Conservation (phyloP, 2,797 vertebrate genomes). For the Thaleichthys pacificus region DNA sequence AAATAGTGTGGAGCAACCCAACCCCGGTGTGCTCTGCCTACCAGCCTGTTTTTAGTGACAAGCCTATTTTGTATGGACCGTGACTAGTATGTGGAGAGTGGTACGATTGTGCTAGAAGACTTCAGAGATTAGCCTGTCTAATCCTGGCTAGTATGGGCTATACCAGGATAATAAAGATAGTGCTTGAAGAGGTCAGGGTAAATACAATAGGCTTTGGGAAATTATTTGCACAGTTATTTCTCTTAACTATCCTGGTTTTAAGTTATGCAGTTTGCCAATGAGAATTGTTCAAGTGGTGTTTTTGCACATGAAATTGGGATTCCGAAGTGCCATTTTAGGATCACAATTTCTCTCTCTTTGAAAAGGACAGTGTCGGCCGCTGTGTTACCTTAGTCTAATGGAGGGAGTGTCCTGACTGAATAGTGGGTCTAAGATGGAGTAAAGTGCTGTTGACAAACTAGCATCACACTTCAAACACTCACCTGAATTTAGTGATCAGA, state of each 20-base stretch:
- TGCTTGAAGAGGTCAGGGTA: background rate
- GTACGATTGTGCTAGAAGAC: background rate
- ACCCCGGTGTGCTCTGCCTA: background rate
- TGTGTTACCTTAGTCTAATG: background rate
- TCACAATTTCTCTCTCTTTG: background rate
- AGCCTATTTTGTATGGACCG: background rate
- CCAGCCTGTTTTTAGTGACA: background rate
- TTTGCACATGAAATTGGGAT: background rate
- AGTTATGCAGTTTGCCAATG: background rate
- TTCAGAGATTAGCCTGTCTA: background rate
- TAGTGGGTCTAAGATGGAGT: background rate
- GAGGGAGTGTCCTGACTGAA: background rate
- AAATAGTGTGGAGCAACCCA: background rate
- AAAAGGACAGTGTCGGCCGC: background rate
- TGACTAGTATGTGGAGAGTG: background rate
- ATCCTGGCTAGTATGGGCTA: background rate
- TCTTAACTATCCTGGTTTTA: background rate
- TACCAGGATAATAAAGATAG: too few relatives aligned
- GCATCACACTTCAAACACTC: background rate
- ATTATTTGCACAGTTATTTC: conserved; percentile 1
- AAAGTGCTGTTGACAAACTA: background rate
- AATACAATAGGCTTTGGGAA: background rate
- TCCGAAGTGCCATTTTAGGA: background rate
- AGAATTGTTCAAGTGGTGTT: background rate
- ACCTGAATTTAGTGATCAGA: background rate